Conservation (phyloP, 2,888 invertebrate genomes). For the Aricia artaxerxes region DNA sequence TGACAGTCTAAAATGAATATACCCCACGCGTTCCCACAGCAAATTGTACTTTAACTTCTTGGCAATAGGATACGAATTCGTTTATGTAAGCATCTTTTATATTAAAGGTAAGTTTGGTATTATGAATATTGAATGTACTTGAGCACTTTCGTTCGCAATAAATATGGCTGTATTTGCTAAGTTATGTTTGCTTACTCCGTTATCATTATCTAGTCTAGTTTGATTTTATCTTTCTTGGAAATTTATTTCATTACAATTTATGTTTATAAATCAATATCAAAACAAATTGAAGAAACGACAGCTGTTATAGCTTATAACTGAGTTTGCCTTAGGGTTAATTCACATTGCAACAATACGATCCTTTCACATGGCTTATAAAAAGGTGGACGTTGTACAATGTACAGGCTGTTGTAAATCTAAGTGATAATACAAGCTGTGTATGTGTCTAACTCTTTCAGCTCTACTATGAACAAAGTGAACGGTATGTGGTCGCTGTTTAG, state of each 20-base stretch:
- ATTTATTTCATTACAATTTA: not conserved
- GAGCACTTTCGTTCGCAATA: conserved; percentile 25
- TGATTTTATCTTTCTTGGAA: not conserved
- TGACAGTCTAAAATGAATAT: conserved; percentile 57
- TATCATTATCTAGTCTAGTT: not conserved
- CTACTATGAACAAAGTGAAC: too few relatives aligned
- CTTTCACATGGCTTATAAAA: too few relatives aligned
- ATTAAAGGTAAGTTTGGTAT: conserved; percentile 21
- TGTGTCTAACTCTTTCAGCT: too few relatives aligned
- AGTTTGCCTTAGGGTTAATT: too few relatives aligned
- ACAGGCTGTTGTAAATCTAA: too few relatives aligned
- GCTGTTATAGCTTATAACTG: too few relatives aligned
- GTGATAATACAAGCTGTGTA: too few relatives aligned
- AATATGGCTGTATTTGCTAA: conserved; percentile 12
- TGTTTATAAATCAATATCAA: too few relatives aligned
- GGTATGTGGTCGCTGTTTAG: too few relatives aligned
- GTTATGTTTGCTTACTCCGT: not conserved
- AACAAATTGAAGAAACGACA: too few relatives aligned
- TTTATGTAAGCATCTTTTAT: conserved; percentile 30
- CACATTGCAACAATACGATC: too few relatives aligned
- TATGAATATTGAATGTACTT: conserved; percentile 18
- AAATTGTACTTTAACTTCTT: conserved; percentile 38
- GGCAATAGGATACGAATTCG: conserved; percentile 42
- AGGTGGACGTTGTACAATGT: too few relatives aligned
- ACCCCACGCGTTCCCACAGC: conserved; percentile 37